phyloP scores from a whole-genome alignment of 1,140 invertebrate genomes.

The Elymnias hypermnestra region DNA sequence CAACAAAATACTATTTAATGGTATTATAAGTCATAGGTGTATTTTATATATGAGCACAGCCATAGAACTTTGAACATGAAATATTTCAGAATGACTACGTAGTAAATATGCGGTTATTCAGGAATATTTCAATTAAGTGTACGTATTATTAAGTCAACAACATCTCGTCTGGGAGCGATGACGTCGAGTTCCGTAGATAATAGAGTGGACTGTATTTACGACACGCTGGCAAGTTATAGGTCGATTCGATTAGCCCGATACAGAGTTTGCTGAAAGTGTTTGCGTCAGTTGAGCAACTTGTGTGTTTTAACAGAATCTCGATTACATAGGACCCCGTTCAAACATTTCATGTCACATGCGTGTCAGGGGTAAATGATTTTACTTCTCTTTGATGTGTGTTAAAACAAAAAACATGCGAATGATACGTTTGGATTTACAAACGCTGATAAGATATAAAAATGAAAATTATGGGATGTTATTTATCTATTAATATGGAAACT shows the following conservation, averaged over 20 bases:
- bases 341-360: too few relatives aligned
- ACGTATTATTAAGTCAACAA: slow-evolving; percentile 39
- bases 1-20: too few relatives aligned
- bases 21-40: too few relatives aligned
- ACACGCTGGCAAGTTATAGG: slow-evolving; percentile 52
- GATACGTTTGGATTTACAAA: too few relatives aligned
- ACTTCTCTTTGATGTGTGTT: slow-evolving; percentile 1
- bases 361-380: slow-evolving; percentile 8
- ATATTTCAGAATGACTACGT: too few relatives aligned
- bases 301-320: slow-evolving; percentile 32
- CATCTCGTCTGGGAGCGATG: slow-evolving; percentile 32
- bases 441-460: too few relatives aligned
- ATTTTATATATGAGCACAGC: too few relatives aligned
- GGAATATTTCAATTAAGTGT: slow-evolving; percentile 50
- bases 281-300: slow-evolving; percentile 45
- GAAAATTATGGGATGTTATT: too few relatives aligned
- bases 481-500: too few relatives aligned
- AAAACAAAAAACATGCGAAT: too few relatives aligned
- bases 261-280: slow-evolving; percentile 52
- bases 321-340: slow-evolving; percentile 21
- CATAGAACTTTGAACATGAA: too few relatives aligned
- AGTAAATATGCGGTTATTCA: too few relatives aligned
- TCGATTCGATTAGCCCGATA: slow-evolving; percentile 62
- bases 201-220: slow-evolving; percentile 64
- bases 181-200: slow-evolving; percentile 57